These are phyloP conservation scores for Rhagoletis zephyria DNA, from an alignment of 1,140 invertebrate species.

Conservation along the genomic window DNA sequence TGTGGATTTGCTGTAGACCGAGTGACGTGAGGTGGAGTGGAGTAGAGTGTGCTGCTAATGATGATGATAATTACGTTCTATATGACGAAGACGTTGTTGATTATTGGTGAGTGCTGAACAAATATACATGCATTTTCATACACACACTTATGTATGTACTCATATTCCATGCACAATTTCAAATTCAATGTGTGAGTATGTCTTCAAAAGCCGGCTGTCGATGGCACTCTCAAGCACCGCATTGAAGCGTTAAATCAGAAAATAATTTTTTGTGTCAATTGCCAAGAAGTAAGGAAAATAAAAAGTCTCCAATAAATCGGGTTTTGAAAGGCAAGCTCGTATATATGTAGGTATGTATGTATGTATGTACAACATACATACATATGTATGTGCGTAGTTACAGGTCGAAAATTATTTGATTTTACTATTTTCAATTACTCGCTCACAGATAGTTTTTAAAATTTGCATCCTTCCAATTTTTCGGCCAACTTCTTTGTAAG, in stretches of 20 bases:
- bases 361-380: not conserved
- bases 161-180: not conserved
- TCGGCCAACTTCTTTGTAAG: too few species aligned
- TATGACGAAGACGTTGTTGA: not conserved
- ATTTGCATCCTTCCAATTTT: too few species aligned
- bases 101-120: not conserved
- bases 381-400: not conserved
- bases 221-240: not conserved
- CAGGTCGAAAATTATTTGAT: too few species aligned
- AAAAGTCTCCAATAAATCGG: not conserved
- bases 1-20: slow-evolving; percentile 3
- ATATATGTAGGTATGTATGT: not conserved
- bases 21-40: not conserved
- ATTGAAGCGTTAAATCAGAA: slow-evolving; percentile 33
- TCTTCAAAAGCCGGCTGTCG: slow-evolving; percentile 35
- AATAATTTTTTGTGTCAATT: not conserved
- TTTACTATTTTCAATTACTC: too few species aligned
- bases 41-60: not conserved
- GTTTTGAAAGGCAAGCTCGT: not conserved
- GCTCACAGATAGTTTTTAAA: too few species aligned
- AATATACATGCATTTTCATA: not conserved
- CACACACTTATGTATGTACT: not conserved
- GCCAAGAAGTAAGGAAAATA: not conserved
- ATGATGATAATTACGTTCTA: slow-evolving; percentile 4
- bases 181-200: not conserved